Conservation (phyloP, 2,113 vertebrate genomes). For the Thryonomys swinderianus region DNA sequence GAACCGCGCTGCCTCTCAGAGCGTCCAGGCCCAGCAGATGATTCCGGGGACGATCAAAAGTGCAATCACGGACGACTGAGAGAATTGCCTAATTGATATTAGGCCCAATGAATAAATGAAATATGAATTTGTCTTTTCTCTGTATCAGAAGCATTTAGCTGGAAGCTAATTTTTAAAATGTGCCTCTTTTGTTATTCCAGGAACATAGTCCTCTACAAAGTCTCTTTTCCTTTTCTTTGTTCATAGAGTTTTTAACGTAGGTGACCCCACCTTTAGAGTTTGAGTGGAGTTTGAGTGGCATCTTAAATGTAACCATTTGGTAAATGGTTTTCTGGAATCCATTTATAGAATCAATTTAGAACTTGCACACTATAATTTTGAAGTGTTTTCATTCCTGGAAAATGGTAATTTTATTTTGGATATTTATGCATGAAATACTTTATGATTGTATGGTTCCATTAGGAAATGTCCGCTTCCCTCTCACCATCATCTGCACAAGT, state of each 20-base stretch:
- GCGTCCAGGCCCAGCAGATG: constrained; percentile 63
- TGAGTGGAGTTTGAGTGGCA: constrained; percentile 58
- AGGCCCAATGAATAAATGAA: constrained; percentile 69
- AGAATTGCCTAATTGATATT: constrained; percentile 62
- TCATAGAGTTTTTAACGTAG: background rate
- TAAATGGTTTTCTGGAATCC: constrained; percentile 78
- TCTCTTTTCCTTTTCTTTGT: constrained; percentile 17
- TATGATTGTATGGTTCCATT: constrained; percentile 65
- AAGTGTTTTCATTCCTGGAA: constrained; percentile 64
- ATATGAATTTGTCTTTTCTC: constrained; percentile 64
- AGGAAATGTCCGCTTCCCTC: constrained; percentile 65
- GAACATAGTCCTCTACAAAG: constrained; percentile 33
- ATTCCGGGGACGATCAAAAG: constrained; percentile 66
- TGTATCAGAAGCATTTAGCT: constrained; percentile 50
- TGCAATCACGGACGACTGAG: constrained; percentile 68
- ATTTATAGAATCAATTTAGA: constrained; percentile 72
- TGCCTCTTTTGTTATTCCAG: constrained; percentile 43
- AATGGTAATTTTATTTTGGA: constrained; percentile 68
- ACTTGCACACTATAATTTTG: constrained; percentile 47
- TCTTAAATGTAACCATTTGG: constrained; percentile 69
- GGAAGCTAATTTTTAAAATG: constrained; percentile 18
- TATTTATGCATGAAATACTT: constrained; percentile 64
- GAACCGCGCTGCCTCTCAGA: too few relatives aligned
- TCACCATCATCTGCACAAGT: constrained; percentile 54
- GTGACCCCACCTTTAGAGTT: constrained; percentile 54